Evolutionary conservation across 2,797 vertebrate species (phyloP), one percentile per base, ranked within the genome.

Genomic region (Dicrostonyx torquatus): DNA sequence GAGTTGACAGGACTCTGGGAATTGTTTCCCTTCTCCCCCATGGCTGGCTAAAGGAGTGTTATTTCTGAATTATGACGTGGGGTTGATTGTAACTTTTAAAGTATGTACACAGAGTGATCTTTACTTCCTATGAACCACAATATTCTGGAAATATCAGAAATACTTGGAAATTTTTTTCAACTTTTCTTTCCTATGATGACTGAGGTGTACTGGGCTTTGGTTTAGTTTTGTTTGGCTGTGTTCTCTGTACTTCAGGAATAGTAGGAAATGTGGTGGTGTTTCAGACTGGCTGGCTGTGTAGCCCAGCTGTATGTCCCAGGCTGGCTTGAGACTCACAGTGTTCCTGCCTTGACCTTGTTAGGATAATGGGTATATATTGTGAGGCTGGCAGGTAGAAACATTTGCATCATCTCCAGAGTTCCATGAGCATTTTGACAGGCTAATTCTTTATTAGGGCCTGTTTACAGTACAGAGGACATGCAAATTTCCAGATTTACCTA

Each of bases 41-140:
- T 24, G 53, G 15, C 72, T 93, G 60, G 53, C 80, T 64, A 43
- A 89, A 86, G 45, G 45, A 94, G 43, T 85, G 40, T 50, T 89
- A 13, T 84, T 96, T 94, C 68, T 93, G 55, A 87, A 64, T 91
- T 89, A 86, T 72, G 60, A 80, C 88, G 45, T 91, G 53, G 70
- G 18, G 22, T 77, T 80, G 79, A 94, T 79, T 87, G 20, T 76
- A n/a, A 86, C 73, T 82, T 92, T 82, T 34, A 76, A 76, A 76
- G 76, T 58, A 43, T 14, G 20, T 60, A 37, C 20, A 18, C n/a
- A 85, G 79, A 62, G 40, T 75, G 5, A 86, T 94, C 68, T 91
- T 88, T 85, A 77, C 77, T 50, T 96, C 62, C 45, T 29, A 37
- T 18, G 18, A 55, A 20, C 43, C 78, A 64, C 50, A 85, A 58